Evolutionary conservation across 2,113 vertebrate species (phyloP).

Genomic region (Cisticola juncidis): DNA sequence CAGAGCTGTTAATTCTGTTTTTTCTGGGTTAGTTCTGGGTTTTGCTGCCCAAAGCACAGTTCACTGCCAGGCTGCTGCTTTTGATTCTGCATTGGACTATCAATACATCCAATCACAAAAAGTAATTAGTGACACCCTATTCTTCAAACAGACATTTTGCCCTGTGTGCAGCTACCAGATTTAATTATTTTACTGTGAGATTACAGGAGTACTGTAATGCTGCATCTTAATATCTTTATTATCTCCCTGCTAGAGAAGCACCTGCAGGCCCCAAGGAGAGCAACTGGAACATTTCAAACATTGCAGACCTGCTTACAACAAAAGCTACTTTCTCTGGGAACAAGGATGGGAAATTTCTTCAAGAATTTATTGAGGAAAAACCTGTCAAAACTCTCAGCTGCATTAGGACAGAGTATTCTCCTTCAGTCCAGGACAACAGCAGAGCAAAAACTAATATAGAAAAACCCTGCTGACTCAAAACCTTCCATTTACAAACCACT

Average conservation of each 20-base stretch:
- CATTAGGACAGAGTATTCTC: neutral
- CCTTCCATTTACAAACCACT: neutral
- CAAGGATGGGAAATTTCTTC: neutral
- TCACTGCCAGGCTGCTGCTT: neutral
- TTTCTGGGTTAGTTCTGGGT: too few relatives aligned
- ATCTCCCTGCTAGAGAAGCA: neutral
- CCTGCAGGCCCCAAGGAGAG: neutral
- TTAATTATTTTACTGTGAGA: slow-evolving; percentile 7
- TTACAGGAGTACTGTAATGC: neutral
- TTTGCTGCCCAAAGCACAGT: neutral
- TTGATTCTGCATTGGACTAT: neutral
- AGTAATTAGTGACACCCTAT: neutral
- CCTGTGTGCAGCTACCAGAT: neutral
- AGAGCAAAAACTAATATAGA: neutral
- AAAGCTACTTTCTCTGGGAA: neutral
- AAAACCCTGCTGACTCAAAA: neutral
- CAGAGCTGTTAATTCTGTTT: too few relatives aligned
- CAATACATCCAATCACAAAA: neutral
- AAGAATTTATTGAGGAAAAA: neutral
- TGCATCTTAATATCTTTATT: neutral
- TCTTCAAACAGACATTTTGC: neutral
- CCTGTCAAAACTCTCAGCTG: neutral
- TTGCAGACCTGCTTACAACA: neutral
- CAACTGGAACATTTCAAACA: neutral
- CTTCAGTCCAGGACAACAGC: neutral